These are phyloP conservation scores for Bombycilla garrulus DNA, from an alignment of 2,113 vertebrate genomes.

Conservation along the genomic window DNA sequence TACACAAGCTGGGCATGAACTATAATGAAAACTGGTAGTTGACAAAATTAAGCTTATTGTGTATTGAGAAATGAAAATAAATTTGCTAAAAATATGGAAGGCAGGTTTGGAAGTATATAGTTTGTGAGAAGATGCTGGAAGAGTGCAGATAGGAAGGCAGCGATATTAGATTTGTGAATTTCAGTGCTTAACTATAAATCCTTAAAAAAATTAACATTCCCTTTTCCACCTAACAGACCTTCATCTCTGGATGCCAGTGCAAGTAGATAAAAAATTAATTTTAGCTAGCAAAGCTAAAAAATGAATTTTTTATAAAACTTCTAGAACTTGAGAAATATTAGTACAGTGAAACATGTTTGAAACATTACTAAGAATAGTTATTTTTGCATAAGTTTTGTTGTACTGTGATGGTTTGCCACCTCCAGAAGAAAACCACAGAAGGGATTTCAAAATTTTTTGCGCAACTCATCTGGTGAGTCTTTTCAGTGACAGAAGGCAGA, in stretches of 20 bases:
- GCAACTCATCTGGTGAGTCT: background rate
- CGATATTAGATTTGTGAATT: background rate
- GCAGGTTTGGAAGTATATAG: background rate
- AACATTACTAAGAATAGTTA: background rate
- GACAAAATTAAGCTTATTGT: background rate
- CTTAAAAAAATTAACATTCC: background rate
- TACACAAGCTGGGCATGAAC: background rate
- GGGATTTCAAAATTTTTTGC: background rate
- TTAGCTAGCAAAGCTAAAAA: background rate
- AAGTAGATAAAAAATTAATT: background rate
- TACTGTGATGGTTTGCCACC: background rate
- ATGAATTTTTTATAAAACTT: background rate
- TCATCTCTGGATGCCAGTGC: background rate
- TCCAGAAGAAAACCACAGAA: background rate
- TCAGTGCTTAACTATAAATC: background rate
- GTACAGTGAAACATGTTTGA: background rate
- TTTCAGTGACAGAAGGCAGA: background rate
- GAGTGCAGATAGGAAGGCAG: background rate
- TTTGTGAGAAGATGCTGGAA: background rate
- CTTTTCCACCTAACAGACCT: background rate
- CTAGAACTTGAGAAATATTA: background rate
- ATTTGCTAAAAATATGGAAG: background rate
- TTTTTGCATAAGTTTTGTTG: background rate
- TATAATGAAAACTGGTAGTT: background rate
- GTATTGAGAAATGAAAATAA: background rate